phyloP scores from a whole-genome alignment of 2,113 vertebrate genomes.

The Cheirogaleus medius region DNA sequence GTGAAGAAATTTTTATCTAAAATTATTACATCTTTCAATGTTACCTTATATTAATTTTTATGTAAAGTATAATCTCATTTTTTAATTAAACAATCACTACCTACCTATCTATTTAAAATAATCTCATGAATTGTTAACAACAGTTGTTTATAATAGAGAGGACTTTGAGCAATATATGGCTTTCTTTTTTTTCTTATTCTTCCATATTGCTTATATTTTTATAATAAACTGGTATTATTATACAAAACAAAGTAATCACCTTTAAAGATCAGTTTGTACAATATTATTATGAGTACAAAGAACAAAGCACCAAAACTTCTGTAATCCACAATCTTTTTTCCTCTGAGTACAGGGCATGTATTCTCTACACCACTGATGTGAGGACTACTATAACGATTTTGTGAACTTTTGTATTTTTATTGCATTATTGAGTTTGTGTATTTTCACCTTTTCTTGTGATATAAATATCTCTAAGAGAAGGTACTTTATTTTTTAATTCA shows the following conservation, averaged over 20 bases:
- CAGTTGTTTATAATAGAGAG: neutral
- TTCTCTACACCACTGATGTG: neutral
- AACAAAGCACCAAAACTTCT: neutral
- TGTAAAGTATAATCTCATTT: neutral
- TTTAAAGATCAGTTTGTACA: neutral
- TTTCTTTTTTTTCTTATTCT: neutral
- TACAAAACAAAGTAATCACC: neutral
- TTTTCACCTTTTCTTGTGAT: neutral
- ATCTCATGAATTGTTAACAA: neutral
- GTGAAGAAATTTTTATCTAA: neutral
- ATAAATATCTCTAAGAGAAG: neutral
- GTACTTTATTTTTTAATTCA: neutral
- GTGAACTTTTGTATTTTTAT: neutral
- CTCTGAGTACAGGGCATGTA: neutral
- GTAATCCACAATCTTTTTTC: neutral
- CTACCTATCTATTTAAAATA: neutral
- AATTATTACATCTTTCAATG: neutral
- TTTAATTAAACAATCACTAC: neutral
- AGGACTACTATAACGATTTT: neutral
- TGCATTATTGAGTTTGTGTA: neutral
- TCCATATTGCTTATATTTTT: neutral
- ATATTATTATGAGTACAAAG: neutral
- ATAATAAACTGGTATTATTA: neutral
- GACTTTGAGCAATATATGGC: neutral
- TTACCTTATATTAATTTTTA: neutral